A percentile compares a stretch with the other conserved stretches of the same genome.
These are phyloP conservation scores for Poeciliopsis infans DNA, from an alignment of 2,797 vertebrate genomes.

Conservation along the genomic window DNA sequence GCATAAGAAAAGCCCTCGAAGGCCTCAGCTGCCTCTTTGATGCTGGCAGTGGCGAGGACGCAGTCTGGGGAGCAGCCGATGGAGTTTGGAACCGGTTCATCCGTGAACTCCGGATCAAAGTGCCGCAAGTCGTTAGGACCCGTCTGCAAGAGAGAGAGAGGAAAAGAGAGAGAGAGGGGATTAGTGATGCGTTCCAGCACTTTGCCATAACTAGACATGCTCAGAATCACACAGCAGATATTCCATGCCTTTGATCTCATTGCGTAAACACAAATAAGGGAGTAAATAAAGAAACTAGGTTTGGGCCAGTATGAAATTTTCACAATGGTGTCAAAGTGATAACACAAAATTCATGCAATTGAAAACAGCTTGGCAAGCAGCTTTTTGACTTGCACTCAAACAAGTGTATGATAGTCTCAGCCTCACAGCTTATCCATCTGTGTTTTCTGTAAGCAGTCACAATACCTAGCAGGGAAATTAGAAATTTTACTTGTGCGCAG, in stretches of 20 bases:
- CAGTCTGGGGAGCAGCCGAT: constrained; percentile 96
- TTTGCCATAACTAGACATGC: constrained; percentile 29
- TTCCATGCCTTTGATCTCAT: constrained; percentile 24
- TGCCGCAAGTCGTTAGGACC: constrained; percentile 95
- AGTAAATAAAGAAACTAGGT: neutral
- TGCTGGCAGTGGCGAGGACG: constrained; percentile 90
- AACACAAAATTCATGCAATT: neutral
- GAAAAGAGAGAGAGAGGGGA: neutral
- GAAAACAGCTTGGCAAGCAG: neutral
- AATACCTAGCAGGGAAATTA: neutral
- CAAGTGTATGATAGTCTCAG: neutral
- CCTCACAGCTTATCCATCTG: neutral
- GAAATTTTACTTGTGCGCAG: neutral
- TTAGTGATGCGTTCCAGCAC: constrained; percentile 48
- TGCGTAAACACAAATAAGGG: constrained; percentile 26
- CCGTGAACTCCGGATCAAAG: constrained; percentile 98
- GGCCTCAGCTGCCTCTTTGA: constrained; percentile 93
- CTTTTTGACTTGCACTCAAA: neutral
- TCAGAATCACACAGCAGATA: constrained; percentile 13
- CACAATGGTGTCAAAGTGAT: neutral
- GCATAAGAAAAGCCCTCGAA: constrained; percentile 96
- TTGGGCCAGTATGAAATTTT: too few species aligned
- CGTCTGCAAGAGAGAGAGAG: constrained; percentile 74
- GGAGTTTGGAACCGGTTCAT: constrained; percentile 95
- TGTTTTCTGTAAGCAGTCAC: neutral